Conservation (phyloP, 2,888 invertebrate genomes). For the Galerucella pusilla region DNA sequence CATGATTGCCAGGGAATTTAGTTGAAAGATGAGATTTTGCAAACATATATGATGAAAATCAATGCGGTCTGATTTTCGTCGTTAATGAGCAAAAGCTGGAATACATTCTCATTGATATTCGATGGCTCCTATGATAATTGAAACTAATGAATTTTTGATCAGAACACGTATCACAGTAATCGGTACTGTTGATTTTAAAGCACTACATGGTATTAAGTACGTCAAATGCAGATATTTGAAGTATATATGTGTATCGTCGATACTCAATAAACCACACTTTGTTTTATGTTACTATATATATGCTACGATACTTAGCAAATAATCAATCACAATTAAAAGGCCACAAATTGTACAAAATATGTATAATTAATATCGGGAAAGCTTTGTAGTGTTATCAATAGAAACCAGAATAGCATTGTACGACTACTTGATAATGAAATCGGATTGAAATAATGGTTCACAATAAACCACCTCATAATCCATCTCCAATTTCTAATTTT, state of each 20-base stretch:
- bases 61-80: slow-evolving; percentile 1
- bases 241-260: neutral
- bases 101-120: slow-evolving; percentile 7
- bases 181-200: neutral
- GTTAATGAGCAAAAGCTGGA: slow-evolving; percentile 1
- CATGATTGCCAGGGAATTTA: slow-evolving; percentile 9
- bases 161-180: neutral
- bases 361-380: no score
- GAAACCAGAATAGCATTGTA: no score
- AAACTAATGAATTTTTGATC: neutral
- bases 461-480: no score
- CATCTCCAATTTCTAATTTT: no score
- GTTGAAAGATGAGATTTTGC: slow-evolving; percentile 3
- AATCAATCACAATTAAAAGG: no score
- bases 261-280: neutral
- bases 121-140: neutral
- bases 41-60: neutral
- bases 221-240: neutral
- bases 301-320: no score
- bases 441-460: no score
- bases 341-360: no score
- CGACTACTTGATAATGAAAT: no score
- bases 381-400: no score
- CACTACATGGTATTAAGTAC: neutral
- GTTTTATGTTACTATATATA: no score